These are phyloP conservation scores for Monodelphis domestica DNA, from an alignment of 2,797 vertebrate species.

Conservation along the genomic window DNA sequence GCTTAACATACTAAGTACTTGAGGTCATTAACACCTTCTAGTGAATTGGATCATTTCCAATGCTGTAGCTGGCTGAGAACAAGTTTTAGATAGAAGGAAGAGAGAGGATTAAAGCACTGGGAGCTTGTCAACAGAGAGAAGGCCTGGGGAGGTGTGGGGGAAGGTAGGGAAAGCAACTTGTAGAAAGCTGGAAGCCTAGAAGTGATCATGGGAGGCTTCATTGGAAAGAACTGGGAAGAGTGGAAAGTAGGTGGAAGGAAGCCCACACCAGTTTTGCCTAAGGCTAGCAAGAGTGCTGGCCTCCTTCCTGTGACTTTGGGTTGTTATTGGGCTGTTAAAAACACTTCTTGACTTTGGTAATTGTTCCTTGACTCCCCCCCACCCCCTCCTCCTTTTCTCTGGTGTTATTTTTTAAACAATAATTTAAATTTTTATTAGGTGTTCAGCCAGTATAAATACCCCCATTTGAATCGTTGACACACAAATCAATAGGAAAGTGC, in stretches of 20 bases:
- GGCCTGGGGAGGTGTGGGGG: background rate
- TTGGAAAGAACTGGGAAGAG: background rate
- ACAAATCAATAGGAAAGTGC: conserved; percentile 73
- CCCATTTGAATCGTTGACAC: conserved; percentile 76
- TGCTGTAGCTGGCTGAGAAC: conserved; percentile 17
- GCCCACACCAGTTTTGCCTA: background rate
- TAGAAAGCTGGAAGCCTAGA: background rate
- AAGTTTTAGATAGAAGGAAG: conserved; percentile 1
- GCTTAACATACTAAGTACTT: conserved; percentile 67
- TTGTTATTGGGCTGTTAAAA: background rate
- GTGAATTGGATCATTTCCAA: conserved; percentile 49
- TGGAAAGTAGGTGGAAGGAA: background rate
- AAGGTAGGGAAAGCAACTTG: background rate
- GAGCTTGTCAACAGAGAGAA: background rate
- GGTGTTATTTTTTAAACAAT: conserved; percentile 57
- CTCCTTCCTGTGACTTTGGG: background rate
- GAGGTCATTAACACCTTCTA: conserved; percentile 65
- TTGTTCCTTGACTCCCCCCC: conserved; percentile 32
- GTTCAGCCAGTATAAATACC: conserved; percentile 78
- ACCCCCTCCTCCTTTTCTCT: conserved; percentile 7
- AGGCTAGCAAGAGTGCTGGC: background rate
- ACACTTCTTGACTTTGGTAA: conserved; percentile 10
- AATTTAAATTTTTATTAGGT: conserved; percentile 83
- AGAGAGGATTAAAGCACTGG: background rate
- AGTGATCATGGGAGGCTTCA: background rate